Evolutionary conservation across 1,140 invertebrate species (phyloP).

Genomic region (Myzus persicae): DNA sequence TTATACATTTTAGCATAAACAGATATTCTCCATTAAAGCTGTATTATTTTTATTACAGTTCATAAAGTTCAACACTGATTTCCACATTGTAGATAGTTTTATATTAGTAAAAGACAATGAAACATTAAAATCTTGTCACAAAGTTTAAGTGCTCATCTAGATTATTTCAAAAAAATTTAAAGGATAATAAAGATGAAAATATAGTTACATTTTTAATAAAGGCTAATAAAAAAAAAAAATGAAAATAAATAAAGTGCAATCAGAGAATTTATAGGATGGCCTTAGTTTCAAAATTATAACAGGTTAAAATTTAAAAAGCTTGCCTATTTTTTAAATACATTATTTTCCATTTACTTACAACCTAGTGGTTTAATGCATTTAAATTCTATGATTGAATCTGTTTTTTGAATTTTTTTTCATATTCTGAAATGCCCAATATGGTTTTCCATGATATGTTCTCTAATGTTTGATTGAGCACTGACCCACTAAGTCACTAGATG

Average conservation of each 20-base stretch:
- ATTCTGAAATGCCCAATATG: not conserved
- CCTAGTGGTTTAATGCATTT: not conserved
- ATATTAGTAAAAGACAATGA: not conserved
- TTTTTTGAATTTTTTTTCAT: not conserved
- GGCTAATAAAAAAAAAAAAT: no score
- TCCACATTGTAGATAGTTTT: not conserved
- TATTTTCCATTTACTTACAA: not conserved
- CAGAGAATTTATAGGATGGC: no score
- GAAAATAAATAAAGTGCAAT: no score
- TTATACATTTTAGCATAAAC: not conserved
- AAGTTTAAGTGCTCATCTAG: no score
- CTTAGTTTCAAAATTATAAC: not conserved
- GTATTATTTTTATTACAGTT: not conserved
- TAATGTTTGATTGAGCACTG: not conserved
- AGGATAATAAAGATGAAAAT: no score
- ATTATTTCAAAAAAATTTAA: no score
- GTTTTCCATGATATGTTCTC: not conserved
- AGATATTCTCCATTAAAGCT: not conserved
- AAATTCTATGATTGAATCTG: not conserved
- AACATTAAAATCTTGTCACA: not conserved
- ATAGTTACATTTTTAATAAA: no score
- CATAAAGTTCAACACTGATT: not conserved
- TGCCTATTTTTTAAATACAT: not conserved
- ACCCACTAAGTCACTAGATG: no score
- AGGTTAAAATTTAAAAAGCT: not conserved